Evolutionary conservation across 1,140 invertebrate species (phyloP), one percentile per base, ranked within the genome.

Genomic region (Drosophila bipectinata): DNA sequence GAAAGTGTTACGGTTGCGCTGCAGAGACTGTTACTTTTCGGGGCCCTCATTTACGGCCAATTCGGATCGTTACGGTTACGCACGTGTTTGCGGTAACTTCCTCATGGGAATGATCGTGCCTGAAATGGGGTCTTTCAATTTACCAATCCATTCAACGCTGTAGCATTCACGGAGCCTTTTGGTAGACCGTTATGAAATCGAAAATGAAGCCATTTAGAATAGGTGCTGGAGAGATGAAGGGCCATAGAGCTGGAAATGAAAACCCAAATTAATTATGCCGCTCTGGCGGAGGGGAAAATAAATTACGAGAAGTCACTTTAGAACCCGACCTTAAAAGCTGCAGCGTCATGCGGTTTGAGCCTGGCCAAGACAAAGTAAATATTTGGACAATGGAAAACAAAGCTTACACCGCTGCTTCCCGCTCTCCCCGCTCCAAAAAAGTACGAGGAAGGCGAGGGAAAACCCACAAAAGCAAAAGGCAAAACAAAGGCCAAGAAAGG

Each of bases 181-280:
- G 34, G 26, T 28, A 32, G 60, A 75, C 82, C 82, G 81, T 85
- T 85, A 85, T 82, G 78, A 82, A 74, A 87, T 87, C 73, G 69
- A 87, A 74, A 85, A 82, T 81, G 53, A 81, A 87, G 79, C 79
- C 67, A 85, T 82, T 85, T 81, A 87, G 81, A 87, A 87, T 87
- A 56, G 57, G 51, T 64, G 57, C 49, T 45, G 41, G 30, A 18
- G 41, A 45, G 41, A 4, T 5, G 15, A 5, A 15, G 12, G n/a
- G 12, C 39, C 4, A 4, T 37, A 10, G 44, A 34, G 15, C 52
- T 72, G 69, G 71, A 61, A 85, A 62, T 75, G 78, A 84, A 87
- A 85, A 78, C 81, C 78, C 78, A 77, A 78, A 85, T 85, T 85
- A 85, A 85, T 85, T 85, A 85, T 82, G 59, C 57, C 78, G 72